A percentile compares a stretch with the other conserved stretches of the same genome.
Evolutionary conservation across 2,888 invertebrate species (phyloP).

Genomic region (Mythimna lalbum): DNA sequence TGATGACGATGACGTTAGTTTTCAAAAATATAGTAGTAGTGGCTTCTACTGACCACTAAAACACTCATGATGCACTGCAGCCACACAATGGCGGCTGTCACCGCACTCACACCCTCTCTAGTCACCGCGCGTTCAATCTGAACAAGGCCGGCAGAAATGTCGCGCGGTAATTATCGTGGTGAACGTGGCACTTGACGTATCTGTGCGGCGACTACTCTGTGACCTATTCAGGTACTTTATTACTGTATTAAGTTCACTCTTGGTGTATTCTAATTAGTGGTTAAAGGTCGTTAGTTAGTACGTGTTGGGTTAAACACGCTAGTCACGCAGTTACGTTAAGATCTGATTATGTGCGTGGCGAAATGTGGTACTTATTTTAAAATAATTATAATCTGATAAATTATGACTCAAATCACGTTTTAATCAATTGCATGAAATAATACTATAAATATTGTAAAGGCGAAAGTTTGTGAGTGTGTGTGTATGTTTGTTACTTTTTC

Average conservation of each 20-base stretch:
- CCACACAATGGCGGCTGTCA: too few relatives aligned
- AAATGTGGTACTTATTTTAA: not conserved
- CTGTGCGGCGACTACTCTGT: slow-evolving; percentile 35
- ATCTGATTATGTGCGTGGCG: not conserved
- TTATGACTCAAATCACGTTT: not conserved
- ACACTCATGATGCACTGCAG: too few relatives aligned
- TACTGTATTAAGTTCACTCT: slow-evolving; percentile 3
- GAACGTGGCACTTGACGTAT: slow-evolving; percentile 37
- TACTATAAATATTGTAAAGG: too few relatives aligned
- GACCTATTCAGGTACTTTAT: slow-evolving; percentile 18
- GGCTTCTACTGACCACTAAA: too few relatives aligned
- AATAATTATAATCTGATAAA: slow-evolving; percentile 2
- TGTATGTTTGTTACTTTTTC: too few relatives aligned
- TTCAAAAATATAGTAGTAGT: too few relatives aligned
- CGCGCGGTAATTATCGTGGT: slow-evolving; percentile 30
- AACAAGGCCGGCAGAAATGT: slow-evolving; percentile 14
- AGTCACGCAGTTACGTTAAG: slow-evolving; percentile 14
- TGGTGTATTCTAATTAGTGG: slow-evolving; percentile 15
- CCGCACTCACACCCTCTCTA: too few relatives aligned
- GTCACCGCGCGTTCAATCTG: not conserved
- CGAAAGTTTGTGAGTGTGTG: too few relatives aligned
- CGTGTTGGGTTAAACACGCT: slow-evolving; percentile 8
- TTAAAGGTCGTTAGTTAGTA: slow-evolving; percentile 8
- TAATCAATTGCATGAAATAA: not conserved
- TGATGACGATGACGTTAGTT: too few relatives aligned